Evolutionary conservation across 2,113 vertebrate genomes (phyloP), one percentile per base, ranked within the genome.

Genomic region (Dasyprocta punctata): DNA sequence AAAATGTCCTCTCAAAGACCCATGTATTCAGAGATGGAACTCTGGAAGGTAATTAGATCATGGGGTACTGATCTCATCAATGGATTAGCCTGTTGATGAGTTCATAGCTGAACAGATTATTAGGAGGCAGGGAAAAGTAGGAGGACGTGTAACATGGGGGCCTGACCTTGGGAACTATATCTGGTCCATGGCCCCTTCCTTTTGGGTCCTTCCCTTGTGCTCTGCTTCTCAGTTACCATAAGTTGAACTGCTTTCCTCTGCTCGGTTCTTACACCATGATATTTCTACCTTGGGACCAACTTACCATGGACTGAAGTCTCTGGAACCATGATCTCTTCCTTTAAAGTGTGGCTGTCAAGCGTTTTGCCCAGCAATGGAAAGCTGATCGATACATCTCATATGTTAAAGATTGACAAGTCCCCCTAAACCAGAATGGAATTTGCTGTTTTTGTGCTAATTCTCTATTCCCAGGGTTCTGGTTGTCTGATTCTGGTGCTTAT

Each of bases 401-500:
- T 22, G 16, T 84, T 17, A 86, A 52, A 77, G 69, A 58, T 93
- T 33, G 60, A 54, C n/a, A 92, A 92, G 49, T 63, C 13, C 26
- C 26, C 38, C 7, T 30, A 44, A 78, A 47, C 30, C 22, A 54
- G 44, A 81, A 44, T 20, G 52, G 67, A 83, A 2, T 28, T 65
- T 22, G 24, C 38, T 16, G 2, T 80, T 73, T 17, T 80, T 86
- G 28, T 67, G 52, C 73, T 60, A 33, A 52, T 73, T 58, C 86
- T 91, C 71, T 86, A 19, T 47, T 56, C 78, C 61, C 80, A 95
- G 36, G 3, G 1, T 38, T 49, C 92, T 78, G 1, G 14, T 91
- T 86, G 26, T 91, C 56, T 89, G n/a, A 84, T 41, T 94, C 54
- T 95, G 44, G 19, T 54, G 30, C 47, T 92, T 90, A 65, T 88